A percentile compares a stretch with the other conserved stretches of the same genome.
These are phyloP conservation scores for Bicyclus anynana DNA, from an alignment of 1,140 invertebrate species.

Conservation along the genomic window DNA sequence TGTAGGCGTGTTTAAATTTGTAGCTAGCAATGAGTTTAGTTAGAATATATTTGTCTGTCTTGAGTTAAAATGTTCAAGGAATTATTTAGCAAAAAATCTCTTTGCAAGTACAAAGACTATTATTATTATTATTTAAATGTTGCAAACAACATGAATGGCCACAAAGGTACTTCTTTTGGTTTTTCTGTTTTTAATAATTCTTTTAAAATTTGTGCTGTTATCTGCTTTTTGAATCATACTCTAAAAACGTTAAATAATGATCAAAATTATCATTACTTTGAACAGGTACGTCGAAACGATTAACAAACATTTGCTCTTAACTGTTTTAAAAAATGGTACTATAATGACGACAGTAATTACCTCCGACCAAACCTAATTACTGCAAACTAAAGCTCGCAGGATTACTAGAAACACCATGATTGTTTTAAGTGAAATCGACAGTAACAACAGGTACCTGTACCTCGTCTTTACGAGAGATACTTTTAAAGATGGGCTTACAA, in stretches of 20 bases:
- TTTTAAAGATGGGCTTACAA: constrained; percentile 9
- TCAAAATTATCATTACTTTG: not conserved
- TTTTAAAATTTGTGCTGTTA: not conserved
- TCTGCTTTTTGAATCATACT: not conserved
- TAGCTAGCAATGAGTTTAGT: not conserved
- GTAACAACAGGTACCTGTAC: not conserved
- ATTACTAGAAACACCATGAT: constrained; percentile 14
- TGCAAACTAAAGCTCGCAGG: constrained; percentile 1
- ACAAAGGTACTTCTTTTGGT: no score
- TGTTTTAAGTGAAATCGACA: not conserved
- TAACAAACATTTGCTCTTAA: not conserved
- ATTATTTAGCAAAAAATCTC: no score
- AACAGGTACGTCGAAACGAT: not conserved
- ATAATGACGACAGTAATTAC: constrained; percentile 10
- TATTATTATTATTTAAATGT: no score
- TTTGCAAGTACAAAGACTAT: not conserved
- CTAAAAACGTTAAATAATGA: not conserved
- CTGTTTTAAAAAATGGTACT: not conserved
- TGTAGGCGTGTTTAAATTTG: not conserved
- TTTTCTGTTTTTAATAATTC: not conserved
- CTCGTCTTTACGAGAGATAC: no score
- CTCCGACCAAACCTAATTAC: constrained; percentile 17
- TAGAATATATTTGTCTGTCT: no score
- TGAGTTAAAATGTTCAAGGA: no score
- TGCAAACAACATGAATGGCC: no score